A percentile compares a stretch with the other conserved stretches of the same genome.
These are phyloP conservation scores for Agriopis leucophaearia DNA, from an alignment of 2,888 invertebrate genomes.

Conservation along the genomic window DNA sequence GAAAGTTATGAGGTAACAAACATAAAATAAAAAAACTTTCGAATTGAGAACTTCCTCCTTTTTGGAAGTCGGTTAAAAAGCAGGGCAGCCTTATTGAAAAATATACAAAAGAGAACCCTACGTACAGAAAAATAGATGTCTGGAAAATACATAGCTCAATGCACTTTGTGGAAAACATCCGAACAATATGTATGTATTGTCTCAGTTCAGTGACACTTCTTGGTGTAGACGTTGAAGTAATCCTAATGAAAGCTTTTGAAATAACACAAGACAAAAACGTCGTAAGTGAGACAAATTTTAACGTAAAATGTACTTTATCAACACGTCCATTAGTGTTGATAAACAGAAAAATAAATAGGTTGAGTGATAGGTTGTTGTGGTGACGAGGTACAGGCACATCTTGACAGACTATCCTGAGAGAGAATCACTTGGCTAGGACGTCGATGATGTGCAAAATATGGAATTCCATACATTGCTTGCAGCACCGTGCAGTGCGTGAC, in stretches of 20 bases:
- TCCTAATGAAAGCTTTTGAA: constrained; percentile 38
- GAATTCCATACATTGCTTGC: too few relatives aligned
- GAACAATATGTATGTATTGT: constrained; percentile 44
- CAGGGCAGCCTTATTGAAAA: constrained; percentile 2
- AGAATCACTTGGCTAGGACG: too few relatives aligned
- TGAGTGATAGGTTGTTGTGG: too few relatives aligned
- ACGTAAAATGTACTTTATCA: background rate
- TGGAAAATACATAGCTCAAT: constrained; percentile 22
- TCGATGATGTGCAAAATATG: too few relatives aligned
- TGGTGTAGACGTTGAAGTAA: constrained; percentile 25
- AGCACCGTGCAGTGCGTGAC: background rate
- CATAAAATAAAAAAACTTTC: too few relatives aligned
- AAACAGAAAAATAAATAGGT: too few relatives aligned
- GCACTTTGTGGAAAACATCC: constrained; percentile 28
- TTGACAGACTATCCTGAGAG: too few relatives aligned
- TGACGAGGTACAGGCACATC: too few relatives aligned
- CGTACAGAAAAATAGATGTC: constrained; percentile 4
- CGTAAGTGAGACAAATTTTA: background rate
- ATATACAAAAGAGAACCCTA: background rate
- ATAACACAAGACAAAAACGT: background rate
- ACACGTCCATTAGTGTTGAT: too few relatives aligned
- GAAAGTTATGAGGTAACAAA: too few relatives aligned
- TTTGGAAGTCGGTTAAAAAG: too few relatives aligned
- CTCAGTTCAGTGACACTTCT: constrained; percentile 40
- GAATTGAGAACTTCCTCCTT: too few relatives aligned